A percentile compares a stretch with the other conserved stretches of the same genome.
Evolutionary conservation across 2,113 vertebrate genomes (phyloP).

Genomic region (Heliornis fulica): DNA sequence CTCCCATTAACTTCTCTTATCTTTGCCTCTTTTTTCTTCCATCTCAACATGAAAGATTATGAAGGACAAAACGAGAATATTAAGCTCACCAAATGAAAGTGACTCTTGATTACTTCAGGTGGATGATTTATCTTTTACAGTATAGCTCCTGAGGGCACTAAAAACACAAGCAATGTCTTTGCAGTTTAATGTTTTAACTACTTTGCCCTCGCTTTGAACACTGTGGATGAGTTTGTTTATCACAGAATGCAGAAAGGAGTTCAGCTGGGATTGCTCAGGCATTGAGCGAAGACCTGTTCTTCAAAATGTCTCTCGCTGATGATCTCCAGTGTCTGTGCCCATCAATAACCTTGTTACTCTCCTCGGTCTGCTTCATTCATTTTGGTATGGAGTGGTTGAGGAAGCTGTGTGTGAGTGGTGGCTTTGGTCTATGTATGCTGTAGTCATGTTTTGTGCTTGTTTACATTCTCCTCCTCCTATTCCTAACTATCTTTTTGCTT

Average conservation of each 20-base stretch:
- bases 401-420: neutral
- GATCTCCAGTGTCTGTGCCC: neutral
- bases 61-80: neutral
- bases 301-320: neutral
- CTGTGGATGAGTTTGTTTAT: neutral
- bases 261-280: neutral
- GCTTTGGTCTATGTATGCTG: neutral
- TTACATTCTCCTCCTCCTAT: neutral
- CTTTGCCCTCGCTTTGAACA: constrained; percentile 13
- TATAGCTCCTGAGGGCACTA: neutral
- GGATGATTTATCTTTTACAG: constrained; percentile 28
- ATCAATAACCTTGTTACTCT: neutral
- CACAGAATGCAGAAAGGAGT: neutral
- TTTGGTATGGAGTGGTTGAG: neutral
- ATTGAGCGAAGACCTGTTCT: neutral
- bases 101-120: neutral
- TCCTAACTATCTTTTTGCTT: neutral
- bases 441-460: neutral
- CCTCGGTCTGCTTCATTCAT: neutral
- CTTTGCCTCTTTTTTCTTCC: neutral
- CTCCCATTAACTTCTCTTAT: neutral
- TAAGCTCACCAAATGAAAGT: neutral
- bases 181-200: neutral
- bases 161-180: neutral
- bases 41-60: neutral